Evolutionary conservation across 2,888 invertebrate genomes (phyloP), one percentile per base, ranked within the genome.

Genomic region (Mongoloraphidia duomilia): DNA sequence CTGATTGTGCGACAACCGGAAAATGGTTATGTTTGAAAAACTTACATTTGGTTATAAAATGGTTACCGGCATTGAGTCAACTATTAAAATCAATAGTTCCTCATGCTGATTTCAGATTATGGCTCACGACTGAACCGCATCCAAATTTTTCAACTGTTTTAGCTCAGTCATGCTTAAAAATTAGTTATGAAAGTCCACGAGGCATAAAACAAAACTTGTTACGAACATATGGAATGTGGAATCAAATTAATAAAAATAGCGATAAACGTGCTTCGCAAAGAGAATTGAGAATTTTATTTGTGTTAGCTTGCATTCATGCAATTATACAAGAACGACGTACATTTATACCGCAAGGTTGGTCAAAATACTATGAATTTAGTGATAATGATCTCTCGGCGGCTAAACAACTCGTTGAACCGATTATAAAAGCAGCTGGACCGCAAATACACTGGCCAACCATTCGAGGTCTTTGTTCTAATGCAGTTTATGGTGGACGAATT

Each of bases 301-400:
- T 86, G 8, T 69, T 95, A 12, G 83, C 93, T 53, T 85, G 88
- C 76, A 73, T 90, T 49, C 94, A 96, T 65, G 92, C 96, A 1
- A 73, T 95, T 11, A 74, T 93, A 46, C 87, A 88, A 64, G 97
- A 98, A 67, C 75, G 98, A 39, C 75, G 96, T 50, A 87, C 84
- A 46, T 97, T 84, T 65, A 87, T 94, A 57, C 94, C 94, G 1
- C 89, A 91, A 73, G 87, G 91, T 0, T 93, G 92, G 92, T 84
- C 84, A 1, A 87, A 84, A 62, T 80, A 79, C 62, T 93, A 94
- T 66, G 91, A 93, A 61, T 93, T 93, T 67, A 84, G 82, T 46
- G 81, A 84, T 57, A 76, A 84, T 0, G 93, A 93, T 65, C 69
- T 91, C 1, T 74, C 80, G 46, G 84, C 87, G 5, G 85, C 84